phyloP scores from a whole-genome alignment of 2,888 invertebrate species.

The Norana najaformis region DNA sequence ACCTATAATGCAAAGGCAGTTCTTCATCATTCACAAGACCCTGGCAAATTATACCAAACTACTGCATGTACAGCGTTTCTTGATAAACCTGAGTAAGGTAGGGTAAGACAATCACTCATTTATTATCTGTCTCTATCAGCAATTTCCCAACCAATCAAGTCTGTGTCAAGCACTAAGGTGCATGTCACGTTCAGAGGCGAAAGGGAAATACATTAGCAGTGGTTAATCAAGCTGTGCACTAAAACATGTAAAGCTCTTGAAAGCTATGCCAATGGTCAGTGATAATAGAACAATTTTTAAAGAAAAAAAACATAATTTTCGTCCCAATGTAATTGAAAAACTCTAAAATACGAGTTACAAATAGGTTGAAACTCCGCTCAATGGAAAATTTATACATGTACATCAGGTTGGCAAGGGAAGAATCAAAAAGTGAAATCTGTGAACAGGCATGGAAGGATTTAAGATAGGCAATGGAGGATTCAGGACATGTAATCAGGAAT shows the following conservation, averaged over 20 bases:
- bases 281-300: background rate
- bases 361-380: background rate
- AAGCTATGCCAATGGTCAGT: background rate
- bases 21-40: constrained; percentile 29
- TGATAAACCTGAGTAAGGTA: background rate
- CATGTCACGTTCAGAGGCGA: background rate
- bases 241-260: background rate
- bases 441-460: background rate
- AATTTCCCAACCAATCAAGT: background rate
- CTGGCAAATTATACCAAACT: constrained; percentile 24
- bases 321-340: background rate
- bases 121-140: background rate
- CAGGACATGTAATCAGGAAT: background rate
- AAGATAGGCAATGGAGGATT: background rate
- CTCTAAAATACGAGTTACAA: background rate
- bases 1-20: constrained; percentile 32
- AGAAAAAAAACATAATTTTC: background rate
- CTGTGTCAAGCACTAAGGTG: background rate
- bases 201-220: background rate
- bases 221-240: background rate
- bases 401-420: background rate
- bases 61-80: background rate
- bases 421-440: background rate
- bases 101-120: background rate
- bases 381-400: background rate